Evolutionary conservation across 2,797 vertebrate species (phyloP).

Genomic region (Remorina albescens): DNA sequence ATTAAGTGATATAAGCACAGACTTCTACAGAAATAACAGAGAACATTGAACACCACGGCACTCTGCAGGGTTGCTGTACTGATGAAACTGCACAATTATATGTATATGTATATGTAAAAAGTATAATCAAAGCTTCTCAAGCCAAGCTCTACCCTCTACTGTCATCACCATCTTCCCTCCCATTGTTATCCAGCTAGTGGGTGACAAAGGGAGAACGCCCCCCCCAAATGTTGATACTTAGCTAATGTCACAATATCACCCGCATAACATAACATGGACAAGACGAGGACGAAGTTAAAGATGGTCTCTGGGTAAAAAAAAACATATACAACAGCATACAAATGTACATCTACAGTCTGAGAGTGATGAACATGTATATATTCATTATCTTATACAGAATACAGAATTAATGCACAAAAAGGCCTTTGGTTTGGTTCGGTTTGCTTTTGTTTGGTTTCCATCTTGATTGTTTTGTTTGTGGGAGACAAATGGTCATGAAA

Average conservation of each 20-base stretch:
- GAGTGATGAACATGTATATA: neutral
- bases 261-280: neutral
- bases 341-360: neutral
- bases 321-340: neutral
- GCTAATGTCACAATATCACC: neutral
- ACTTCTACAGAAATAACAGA: neutral
- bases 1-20: neutral
- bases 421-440: no score
- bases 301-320: neutral
- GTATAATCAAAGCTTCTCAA: neutral
- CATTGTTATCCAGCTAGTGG: neutral
- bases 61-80: constrained; percentile 3
- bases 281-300: neutral
- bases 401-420: constrained; percentile 6
- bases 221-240: constrained; percentile 1
- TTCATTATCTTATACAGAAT: neutral
- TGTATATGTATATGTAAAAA: no score
- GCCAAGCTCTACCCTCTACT: neutral
- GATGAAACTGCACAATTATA: no score
- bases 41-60: constrained; percentile 1
- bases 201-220: neutral
- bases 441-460: neutral
- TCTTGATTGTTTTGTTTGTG: neutral
- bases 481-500: constrained; percentile 7
- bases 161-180: neutral